These are phyloP conservation scores for Trissolcus brochymenae DNA, from an alignment of 2,888 invertebrate species.

Conservation along the genomic window DNA sequence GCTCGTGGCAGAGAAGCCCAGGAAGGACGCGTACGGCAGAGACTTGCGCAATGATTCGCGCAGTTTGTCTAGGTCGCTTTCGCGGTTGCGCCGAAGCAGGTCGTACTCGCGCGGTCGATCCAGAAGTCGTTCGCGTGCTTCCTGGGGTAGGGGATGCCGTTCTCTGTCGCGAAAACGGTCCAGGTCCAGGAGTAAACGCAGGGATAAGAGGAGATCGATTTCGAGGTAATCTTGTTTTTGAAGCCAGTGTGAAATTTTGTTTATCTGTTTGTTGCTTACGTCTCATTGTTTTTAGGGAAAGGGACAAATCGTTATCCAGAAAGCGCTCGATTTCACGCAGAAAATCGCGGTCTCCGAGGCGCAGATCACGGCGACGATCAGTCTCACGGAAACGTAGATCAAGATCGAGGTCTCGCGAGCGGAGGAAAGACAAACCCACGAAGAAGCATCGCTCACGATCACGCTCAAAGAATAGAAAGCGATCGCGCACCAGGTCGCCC, in stretches of 20 bases:
- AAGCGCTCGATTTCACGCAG: conserved; percentile 65
- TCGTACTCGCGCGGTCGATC: conserved; percentile 68
- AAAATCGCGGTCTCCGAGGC: conserved; percentile 62
- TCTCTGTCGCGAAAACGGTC: conserved; percentile 67
- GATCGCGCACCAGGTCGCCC: conserved; percentile 69
- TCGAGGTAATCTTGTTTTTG: conserved; percentile 42
- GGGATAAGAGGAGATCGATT: conserved; percentile 63
- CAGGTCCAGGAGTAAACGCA: conserved; percentile 65
- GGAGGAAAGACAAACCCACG: conserved; percentile 67
- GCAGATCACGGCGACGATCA: conserved; percentile 60
- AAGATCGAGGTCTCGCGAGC: conserved; percentile 62
- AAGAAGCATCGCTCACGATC: conserved; percentile 74
- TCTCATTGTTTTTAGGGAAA: not conserved
- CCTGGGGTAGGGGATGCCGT: conserved; percentile 67
- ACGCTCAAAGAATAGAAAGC: conserved; percentile 68
- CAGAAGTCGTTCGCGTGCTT: conserved; percentile 68
- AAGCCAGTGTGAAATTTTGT: not conserved
- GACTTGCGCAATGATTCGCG: conserved; percentile 78
- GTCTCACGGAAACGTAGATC: conserved; percentile 60
- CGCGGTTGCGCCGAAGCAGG: conserved; percentile 63
- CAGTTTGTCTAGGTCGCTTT: conserved; percentile 65
- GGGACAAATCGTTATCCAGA: conserved; percentile 58
- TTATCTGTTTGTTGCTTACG: not conserved
- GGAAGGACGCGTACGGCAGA: conserved; percentile 87
- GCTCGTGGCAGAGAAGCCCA: conserved; percentile 84